Evolutionary conservation across 2,113 vertebrate genomes (phyloP), one percentile per base, ranked within the genome.

Genomic region (Melanerpes formicivorus): DNA sequence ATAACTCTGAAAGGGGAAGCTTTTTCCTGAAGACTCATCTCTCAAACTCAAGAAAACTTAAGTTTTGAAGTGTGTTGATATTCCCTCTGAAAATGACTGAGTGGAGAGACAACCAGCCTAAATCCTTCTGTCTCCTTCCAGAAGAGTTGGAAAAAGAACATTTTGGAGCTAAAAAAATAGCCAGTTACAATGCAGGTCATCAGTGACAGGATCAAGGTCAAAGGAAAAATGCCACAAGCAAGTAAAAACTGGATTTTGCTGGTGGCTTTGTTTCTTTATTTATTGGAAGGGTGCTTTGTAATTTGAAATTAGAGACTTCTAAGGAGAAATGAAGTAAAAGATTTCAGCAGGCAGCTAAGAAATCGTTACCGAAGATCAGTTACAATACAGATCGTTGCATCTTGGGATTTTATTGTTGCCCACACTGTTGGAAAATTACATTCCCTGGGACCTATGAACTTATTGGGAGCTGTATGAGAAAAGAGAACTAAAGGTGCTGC

Each of bases 181-280:
- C 1, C 25, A 37, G 6, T 60, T 32, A 22, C 3, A 27, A 4
- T 37, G 74, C 22, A 93, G 64, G 10, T 3, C 8, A 44, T 29
- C 22, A 48, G 2, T 40, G 9, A 67, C 3, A 67, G 18, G 21
- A 48, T 30, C 37, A 87, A 66, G 8, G 13, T 62, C 37, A 70
- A 22, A 67, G 79, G 32, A 1, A 19, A 44, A 80, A 3, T 42
- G 17, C 7, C n/a, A 40, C 5, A 78, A 55, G 4, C 16, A 44
- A 84, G 60, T 30, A 4, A 64, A 59, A 64, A 3, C 6, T 50
- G 22, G 6, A 32, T 70, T 87, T 86, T 78, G 73, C 5, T 4
- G 44, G 2, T 6, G 48, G 1, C 1, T 10, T 32, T n/a, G 11
- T 16, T 64, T 32, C 0, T 26, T 78, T 64, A 2, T 64, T 58